Evolutionary conservation across 1,140 invertebrate species (phyloP), one percentile per base, ranked within the genome.

Genomic region (Lycorma delicatula): DNA sequence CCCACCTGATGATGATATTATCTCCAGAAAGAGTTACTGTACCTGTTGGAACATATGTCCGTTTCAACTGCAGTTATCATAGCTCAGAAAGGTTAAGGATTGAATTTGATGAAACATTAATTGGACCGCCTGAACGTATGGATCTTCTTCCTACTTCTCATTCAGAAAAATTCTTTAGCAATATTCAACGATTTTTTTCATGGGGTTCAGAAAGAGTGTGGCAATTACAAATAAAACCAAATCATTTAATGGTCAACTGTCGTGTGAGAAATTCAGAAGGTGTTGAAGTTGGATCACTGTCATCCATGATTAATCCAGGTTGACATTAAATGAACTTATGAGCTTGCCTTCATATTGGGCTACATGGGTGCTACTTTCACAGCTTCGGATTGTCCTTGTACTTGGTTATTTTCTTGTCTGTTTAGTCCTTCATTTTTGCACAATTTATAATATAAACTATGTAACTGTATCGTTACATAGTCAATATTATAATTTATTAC

Each of bases 1-100:
- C 68, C 65, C 72, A 73, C 47, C 64, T 80, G 48, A 72, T 69
- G 65, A 72, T 81, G 71, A 75, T 76, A 70, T 66, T 81, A 61
- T 71, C 66, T 50, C 79, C 79, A 13, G 66, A 74, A 56, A 70
- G 66, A 34, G 72, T 74, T 18, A 59, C 64, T 26, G 68, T 67
- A 46, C 60, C 67, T 22, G 64, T 72, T 22, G 71, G 76, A 29
- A 61, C 65, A 29, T 59, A 62, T 48, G 68, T 78, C 27, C 59
- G 60, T 50, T 75, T 81, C 62, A 74, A 67, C 20, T 82, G 79
- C 67, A 74, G 70, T 23, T 81, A 79, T 64, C 60, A 74, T 46
- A 75, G 73, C 58, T 52, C 52, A 23, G 66, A 74, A 27, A 51
- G 27, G 13, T 66, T 79, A 56, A 64, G 67, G 54, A 74, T 78